phyloP scores from a whole-genome alignment of 2,113 vertebrate species.

The Cebidichthys violaceus region DNA sequence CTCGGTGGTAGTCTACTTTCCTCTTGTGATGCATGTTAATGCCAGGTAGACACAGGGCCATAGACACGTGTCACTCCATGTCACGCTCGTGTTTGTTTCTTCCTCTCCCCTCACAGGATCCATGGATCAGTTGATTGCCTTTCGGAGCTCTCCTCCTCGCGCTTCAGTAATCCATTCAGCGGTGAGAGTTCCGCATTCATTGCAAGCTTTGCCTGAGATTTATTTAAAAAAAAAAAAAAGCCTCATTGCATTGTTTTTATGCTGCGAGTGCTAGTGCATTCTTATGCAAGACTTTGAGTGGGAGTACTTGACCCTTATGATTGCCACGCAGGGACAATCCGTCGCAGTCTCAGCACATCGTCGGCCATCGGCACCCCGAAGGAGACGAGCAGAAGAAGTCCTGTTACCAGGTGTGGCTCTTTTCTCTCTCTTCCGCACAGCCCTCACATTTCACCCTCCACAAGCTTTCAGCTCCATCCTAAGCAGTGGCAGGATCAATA shows the following conservation, averaged over 20 bases:
- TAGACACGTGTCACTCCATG: not conserved
- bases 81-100: not conserved
- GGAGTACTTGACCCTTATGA: conserved; percentile 43
- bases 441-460: conserved; percentile 21
- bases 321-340: conserved; percentile 75
- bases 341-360: conserved; percentile 92
- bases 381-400: conserved; percentile 88
- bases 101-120: conserved; percentile 81
- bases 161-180: conserved; percentile 85
- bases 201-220: not conserved
- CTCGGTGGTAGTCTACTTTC: not conserved
- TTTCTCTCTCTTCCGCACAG: not conserved
- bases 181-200: conserved; percentile 82
- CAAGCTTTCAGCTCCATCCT: conserved; percentile 37
- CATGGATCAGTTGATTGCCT: conserved; percentile 94
- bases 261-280: not conserved
- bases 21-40: not conserved
- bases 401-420: conserved; percentile 87
- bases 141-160: conserved; percentile 88
- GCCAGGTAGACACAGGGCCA: not conserved
- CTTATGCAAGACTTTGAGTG: conserved; percentile 4
- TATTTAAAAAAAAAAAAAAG: no score
- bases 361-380: conserved; percentile 87
- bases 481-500: conserved; percentile 58
- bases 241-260: conserved; percentile 34